These are phyloP conservation scores for Vombatus ursinus DNA, from an alignment of 2,113 vertebrate species.

Conservation along the genomic window DNA sequence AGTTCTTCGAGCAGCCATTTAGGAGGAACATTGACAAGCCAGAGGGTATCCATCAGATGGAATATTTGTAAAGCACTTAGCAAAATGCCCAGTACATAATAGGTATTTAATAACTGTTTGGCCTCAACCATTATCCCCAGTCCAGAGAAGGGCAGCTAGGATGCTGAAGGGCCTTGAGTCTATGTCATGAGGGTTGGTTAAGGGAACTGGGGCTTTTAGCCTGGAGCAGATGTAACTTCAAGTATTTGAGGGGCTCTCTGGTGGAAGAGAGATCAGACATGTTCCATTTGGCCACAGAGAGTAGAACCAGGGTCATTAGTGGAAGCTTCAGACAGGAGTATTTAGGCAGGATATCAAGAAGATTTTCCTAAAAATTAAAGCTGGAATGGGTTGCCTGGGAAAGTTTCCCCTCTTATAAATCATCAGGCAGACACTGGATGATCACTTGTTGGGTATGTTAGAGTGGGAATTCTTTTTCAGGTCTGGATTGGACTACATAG, in stretches of 20 bases:
- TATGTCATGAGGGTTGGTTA: neutral
- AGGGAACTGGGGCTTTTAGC: neutral
- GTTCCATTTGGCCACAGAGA: neutral
- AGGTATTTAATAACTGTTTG: neutral
- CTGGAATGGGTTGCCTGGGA: neutral
- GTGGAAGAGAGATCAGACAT: neutral
- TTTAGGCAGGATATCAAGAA: neutral
- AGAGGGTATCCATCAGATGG: neutral
- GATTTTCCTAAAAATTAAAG: neutral
- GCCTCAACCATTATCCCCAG: neutral
- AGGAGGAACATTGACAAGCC: neutral
- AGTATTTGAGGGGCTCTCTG: neutral
- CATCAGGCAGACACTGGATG: neutral
- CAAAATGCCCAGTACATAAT: neutral
- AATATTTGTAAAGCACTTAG: neutral
- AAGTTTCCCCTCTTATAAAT: too few species aligned
- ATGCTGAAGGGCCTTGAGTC: neutral
- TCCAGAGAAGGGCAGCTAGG: neutral
- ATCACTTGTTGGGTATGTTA: neutral
- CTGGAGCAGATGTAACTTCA: neutral
- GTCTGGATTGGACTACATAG: neutral
- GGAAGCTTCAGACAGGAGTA: neutral
- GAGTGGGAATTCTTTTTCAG: neutral
- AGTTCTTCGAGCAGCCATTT: neutral
- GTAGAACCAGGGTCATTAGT: neutral